Percentiles rank a stretch among this genome's conserved stretches.
These are phyloP conservation scores for Macrophya annulata DNA, from an alignment of 2,888 invertebrate species.

Conservation along the genomic window DNA sequence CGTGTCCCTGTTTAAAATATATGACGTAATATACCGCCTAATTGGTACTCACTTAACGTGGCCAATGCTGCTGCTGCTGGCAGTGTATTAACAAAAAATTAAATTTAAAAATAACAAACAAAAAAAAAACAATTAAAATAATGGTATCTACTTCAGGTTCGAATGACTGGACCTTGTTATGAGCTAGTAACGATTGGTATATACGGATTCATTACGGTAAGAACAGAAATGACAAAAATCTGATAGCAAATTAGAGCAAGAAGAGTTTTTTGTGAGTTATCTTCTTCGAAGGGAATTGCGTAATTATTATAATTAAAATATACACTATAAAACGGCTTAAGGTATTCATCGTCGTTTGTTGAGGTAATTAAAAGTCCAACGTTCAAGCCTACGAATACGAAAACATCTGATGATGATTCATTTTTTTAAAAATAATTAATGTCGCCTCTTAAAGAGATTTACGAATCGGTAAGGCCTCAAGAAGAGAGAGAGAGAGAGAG, in stretches of 20 bases:
- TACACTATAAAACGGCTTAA: conserved; percentile 31
- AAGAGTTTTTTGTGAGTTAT: conserved; percentile 15
- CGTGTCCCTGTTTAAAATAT: conserved; percentile 45
- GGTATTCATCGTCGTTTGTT: conserved; percentile 44
- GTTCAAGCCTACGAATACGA: neutral
- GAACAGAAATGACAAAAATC: conserved; percentile 1
- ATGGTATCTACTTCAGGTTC: neutral
- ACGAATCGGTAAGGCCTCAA: conserved; percentile 19
- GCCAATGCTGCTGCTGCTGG: conserved; percentile 18
- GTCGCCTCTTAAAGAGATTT: conserved; percentile 45
- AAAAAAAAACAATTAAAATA: neutral
- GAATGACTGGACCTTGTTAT: conserved; percentile 21
- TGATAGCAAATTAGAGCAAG: conserved; percentile 28
- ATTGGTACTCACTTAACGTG: conserved; percentile 45
- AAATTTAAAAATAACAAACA: too few species aligned
- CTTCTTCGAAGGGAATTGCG: conserved; percentile 16
- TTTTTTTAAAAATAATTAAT: conserved; percentile 47
- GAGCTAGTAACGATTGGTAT: neutral
- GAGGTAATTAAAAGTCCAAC: conserved; percentile 28
- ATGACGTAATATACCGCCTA: conserved; percentile 51
- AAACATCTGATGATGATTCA: conserved; percentile 32
- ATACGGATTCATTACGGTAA: neutral
- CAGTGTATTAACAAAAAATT: neutral
- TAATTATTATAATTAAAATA: conserved; percentile 45
- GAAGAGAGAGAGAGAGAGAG: neutral